These are phyloP conservation scores for Noctua comes DNA, from an alignment of 2,888 invertebrate genomes.

Conservation along the genomic window DNA sequence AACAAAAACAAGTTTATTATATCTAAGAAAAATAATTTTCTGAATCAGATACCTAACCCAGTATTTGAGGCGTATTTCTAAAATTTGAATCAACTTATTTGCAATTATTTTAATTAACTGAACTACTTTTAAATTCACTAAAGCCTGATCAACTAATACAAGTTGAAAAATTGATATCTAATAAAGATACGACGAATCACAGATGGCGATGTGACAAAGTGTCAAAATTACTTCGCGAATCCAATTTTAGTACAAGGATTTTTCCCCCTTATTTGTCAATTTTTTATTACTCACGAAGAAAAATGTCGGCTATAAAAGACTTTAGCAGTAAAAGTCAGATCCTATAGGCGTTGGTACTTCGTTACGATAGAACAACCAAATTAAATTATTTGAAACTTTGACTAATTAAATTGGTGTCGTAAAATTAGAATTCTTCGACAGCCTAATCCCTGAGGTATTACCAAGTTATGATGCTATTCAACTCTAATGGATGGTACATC, in stretches of 20 bases:
- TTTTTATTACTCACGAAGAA: conserved; percentile 49
- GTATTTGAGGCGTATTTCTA: no score
- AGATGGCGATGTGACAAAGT: conserved; percentile 37
- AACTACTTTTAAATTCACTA: no score
- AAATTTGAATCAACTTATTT: no score
- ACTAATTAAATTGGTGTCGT: conserved; percentile 24
- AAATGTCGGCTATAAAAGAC: conserved; percentile 50
- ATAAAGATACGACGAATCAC: conserved; percentile 27
- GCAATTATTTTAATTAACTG: no score
- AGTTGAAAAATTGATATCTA: not conserved
- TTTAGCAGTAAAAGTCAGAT: conserved; percentile 46
- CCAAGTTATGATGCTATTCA: conserved; percentile 2
- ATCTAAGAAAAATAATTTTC: no score
- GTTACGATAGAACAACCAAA: conserved; percentile 24
- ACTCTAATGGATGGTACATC: not conserved
- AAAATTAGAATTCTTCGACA: conserved; percentile 19
- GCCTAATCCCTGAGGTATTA: conserved; percentile 7
- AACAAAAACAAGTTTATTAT: no score
- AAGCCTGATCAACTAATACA: not conserved
- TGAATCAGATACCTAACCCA: no score
- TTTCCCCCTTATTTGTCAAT: conserved; percentile 39
- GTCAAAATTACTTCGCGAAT: conserved; percentile 38
- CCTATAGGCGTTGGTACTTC: conserved; percentile 31
- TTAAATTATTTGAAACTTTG: conserved; percentile 48
- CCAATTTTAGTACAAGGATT: conserved; percentile 27